Evolutionary conservation across 2,797 vertebrate genomes (phyloP).

Genomic region (Pseudochirops cupreus): DNA sequence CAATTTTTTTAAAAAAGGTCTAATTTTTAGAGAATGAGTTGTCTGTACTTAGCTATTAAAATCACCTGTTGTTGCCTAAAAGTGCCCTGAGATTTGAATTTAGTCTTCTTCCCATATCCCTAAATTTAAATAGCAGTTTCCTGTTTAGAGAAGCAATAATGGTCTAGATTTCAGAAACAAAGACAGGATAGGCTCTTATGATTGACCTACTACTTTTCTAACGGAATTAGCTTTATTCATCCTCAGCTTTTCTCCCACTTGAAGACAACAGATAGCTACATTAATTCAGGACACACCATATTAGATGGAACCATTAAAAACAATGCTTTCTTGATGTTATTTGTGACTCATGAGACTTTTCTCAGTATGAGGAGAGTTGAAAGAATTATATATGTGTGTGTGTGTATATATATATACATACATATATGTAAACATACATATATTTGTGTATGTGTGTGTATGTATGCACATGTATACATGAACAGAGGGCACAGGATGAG

Average conservation of each 20-base stretch:
- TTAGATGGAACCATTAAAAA: constrained; percentile 29
- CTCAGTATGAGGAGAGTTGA: too few relatives aligned
- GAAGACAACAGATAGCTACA: constrained; percentile 10
- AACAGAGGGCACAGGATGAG: too few relatives aligned
- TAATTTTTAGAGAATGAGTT: too few relatives aligned
- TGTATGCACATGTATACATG: too few relatives aligned
- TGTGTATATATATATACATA: too few relatives aligned
- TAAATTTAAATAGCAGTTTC: constrained; percentile 23
- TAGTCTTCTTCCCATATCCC: constrained; percentile 29
- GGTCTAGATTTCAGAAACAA: constrained; percentile 19
- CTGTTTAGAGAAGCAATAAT: constrained; percentile 8
- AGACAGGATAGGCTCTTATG: background rate
- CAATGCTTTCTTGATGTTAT: background rate
- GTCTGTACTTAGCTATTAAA: too few relatives aligned
- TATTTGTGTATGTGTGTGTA: too few relatives aligned
- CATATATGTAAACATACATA: too few relatives aligned
- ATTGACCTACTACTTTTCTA: constrained; percentile 10
- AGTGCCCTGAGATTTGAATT: constrained; percentile 34
- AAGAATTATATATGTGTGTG: too few relatives aligned
- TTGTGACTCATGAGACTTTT: too few relatives aligned
- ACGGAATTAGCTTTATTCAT: constrained; percentile 5
- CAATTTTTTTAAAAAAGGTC: too few relatives aligned
- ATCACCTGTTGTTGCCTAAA: background rate
- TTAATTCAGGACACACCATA: background rate
- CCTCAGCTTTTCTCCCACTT: background rate